phyloP scores from a whole-genome alignment of 2,888 invertebrate genomes.

The Microctonus hyperodae region DNA sequence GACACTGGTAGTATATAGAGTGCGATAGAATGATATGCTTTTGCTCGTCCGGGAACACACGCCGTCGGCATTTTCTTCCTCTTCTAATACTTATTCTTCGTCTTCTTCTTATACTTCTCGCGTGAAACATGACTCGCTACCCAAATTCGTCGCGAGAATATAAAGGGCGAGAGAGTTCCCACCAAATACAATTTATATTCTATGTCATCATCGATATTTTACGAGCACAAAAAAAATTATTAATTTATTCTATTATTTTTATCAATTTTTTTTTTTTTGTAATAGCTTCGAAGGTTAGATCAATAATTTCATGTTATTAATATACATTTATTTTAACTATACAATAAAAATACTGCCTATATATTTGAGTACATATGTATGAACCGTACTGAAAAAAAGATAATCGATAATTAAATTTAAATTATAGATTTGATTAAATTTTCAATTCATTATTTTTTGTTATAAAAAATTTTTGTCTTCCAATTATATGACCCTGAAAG shows the following conservation, averaged over 20 bases:
- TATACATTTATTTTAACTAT: neutral
- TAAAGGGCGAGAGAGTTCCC: neutral
- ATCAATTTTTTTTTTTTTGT: neutral
- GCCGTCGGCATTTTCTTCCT: conserved; percentile 20
- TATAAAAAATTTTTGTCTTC: neutral
- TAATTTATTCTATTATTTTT: neutral
- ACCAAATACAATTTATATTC: neutral
- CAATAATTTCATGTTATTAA: neutral
- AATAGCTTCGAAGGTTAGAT: neutral
- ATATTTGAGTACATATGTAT: neutral
- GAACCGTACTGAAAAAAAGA: neutral
- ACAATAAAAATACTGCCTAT: neutral
- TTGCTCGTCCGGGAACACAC: conserved; percentile 15
- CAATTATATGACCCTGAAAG: neutral
- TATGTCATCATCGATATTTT: neutral
- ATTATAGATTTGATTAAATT: neutral
- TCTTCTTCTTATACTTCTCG: conserved; percentile 3
- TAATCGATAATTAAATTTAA: neutral
- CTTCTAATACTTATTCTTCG: neutral
- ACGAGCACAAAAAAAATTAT: neutral
- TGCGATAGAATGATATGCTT: conserved; percentile 11
- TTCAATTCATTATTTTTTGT: neutral
- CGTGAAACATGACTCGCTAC: conserved; percentile 32
- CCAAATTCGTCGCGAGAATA: conserved; percentile 25
- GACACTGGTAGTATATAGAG: conserved; percentile 21